Percentiles rank a stretch among this genome's conserved stretches.
Evolutionary conservation across 2,888 invertebrate species (phyloP).

Genomic region (Xestoiulus laeticollis): DNA sequence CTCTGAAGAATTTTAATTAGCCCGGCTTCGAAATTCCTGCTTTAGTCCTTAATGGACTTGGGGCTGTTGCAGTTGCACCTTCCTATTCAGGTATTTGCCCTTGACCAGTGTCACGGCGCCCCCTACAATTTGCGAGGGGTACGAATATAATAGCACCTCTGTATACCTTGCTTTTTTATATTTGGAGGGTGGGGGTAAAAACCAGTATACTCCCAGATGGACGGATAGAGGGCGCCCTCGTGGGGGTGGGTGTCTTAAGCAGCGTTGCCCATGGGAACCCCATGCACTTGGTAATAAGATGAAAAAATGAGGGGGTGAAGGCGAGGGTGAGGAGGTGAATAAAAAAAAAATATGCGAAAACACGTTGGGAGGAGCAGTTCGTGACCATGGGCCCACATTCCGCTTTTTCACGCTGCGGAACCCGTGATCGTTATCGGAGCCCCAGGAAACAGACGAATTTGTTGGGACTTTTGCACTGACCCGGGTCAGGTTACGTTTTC

Average conservation of each 20-base stretch:
- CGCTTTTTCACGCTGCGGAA: conserved; percentile 9
- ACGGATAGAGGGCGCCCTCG: conserved; percentile 9
- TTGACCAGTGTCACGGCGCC: conserved; percentile 1
- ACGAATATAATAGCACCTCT: neutral
- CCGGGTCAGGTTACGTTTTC: neutral
- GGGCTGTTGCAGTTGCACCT: conserved; percentile 9
- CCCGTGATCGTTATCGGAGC: neutral
- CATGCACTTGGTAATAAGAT: neutral
- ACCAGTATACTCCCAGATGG: conserved; percentile 9
- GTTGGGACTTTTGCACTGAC: neutral
- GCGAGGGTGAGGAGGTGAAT: neutral
- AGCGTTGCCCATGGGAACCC: neutral
- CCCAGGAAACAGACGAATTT: conserved; percentile 9
- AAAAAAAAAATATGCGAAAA: neutral
- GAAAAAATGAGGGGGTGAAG: neutral
- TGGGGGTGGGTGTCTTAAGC: neutral
- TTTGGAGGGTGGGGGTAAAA: neutral
- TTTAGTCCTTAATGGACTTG: neutral
- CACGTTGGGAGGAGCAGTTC: neutral
- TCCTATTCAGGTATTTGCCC: neutral
- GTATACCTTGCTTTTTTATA: neutral
- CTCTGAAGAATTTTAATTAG: neutral
- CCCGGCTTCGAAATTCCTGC: neutral
- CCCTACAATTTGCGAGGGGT: conserved; percentile 9
- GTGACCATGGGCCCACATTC: conserved; percentile 9